Evolutionary conservation across 2,113 vertebrate genomes (phyloP).

Genomic region (Philantomba maxwellii): DNA sequence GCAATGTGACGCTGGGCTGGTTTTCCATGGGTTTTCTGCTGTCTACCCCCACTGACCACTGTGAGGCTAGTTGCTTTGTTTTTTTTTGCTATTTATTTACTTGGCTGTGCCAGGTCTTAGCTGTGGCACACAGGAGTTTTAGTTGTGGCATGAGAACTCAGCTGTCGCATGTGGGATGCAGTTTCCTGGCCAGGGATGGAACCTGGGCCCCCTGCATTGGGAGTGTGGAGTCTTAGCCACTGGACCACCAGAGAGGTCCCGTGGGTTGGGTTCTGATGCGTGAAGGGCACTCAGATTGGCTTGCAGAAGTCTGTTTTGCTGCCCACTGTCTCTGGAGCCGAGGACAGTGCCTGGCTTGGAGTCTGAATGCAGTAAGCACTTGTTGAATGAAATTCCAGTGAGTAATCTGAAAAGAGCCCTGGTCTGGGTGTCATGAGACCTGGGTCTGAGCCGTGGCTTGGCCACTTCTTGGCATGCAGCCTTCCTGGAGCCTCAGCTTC

Average conservation of each 20-base stretch:
- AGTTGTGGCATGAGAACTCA: not conserved
- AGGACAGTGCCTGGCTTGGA: not conserved
- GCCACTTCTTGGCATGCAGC: not conserved
- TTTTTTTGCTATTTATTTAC: not conserved
- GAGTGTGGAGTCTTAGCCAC: not conserved
- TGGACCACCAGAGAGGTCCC: not conserved
- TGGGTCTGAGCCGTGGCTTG: not conserved
- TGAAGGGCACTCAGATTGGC: no score
- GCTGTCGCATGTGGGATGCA: not conserved
- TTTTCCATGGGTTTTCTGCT: not conserved
- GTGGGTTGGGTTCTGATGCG: not conserved
- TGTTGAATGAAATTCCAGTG: not conserved
- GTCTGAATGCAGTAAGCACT: no score
- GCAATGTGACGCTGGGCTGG: fast-evolving
- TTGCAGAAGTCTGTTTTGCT: not conserved
- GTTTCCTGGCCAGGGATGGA: not conserved
- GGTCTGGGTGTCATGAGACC: not conserved
- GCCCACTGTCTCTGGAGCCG: not conserved
- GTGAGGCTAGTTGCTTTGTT: not conserved
- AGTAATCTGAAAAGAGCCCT: not conserved
- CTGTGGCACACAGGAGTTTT: not conserved
- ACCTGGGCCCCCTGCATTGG: not conserved
- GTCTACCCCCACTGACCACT: fast-evolving
- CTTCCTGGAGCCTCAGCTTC: not conserved
- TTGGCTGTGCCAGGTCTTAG: not conserved